Percentiles rank a stretch among this genome's conserved stretches.
Evolutionary conservation across 1,140 invertebrate genomes (phyloP).

Genomic region (Drosophila rufa): DNA sequence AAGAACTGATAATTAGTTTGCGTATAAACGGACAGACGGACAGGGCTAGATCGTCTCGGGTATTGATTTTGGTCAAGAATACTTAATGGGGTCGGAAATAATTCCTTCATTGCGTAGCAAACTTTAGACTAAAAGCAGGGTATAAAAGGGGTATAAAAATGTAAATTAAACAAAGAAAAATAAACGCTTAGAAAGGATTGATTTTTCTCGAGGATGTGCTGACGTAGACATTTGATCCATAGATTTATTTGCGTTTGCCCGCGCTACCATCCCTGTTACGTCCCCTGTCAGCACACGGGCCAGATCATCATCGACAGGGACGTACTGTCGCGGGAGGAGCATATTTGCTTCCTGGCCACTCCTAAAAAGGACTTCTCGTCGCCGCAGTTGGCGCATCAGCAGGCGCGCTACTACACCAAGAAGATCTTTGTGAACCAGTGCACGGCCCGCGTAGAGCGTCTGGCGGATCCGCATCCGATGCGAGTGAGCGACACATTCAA

Average conservation of each 20-base stretch:
- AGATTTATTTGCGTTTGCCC: slow-evolving; percentile 71
- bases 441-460: slow-evolving; percentile 70
- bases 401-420: slow-evolving; percentile 54
- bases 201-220: not conserved
- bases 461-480: slow-evolving; percentile 65
- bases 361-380: slow-evolving; percentile 65
- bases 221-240: not conserved
- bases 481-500: slow-evolving; percentile 57
- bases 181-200: not conserved
- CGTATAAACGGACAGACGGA: too few species aligned
- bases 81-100: too few species aligned
- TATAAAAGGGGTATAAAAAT: too few species aligned
- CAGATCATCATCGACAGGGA: slow-evolving; percentile 79
- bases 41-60: too few species aligned
- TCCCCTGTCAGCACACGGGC: slow-evolving; percentile 70
- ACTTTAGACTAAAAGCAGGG: too few species aligned
- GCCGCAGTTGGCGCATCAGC: slow-evolving; percentile 23
- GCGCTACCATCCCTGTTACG: slow-evolving; percentile 63
- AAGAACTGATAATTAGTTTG: too few species aligned
- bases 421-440: slow-evolving; percentile 63
- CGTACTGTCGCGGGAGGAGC: slow-evolving; percentile 74
- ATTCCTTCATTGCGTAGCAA: too few species aligned
- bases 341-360: slow-evolving; percentile 71
- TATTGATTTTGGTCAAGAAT: too few species aligned
- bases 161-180: not conserved